Percentiles rank a stretch among this genome's conserved stretches.
phyloP scores from a whole-genome alignment of 2,888 invertebrate species.

The Drosophila parthenogenetica region DNA sequence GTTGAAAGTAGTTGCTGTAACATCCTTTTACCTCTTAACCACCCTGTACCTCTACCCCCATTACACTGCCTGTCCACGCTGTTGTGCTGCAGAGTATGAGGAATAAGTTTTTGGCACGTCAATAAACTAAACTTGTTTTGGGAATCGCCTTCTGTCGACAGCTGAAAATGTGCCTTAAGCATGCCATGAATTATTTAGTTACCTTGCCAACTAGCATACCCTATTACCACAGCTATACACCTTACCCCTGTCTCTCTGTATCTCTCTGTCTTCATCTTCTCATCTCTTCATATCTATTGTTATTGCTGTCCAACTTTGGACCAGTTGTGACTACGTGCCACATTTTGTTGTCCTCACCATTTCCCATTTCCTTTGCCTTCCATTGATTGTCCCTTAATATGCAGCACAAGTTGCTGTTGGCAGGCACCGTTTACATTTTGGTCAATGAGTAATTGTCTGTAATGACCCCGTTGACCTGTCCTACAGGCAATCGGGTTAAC shows the following conservation, averaged over 20 bases:
- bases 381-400: conserved; percentile 54
- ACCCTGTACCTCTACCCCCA: too few relatives aligned
- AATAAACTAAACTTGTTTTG: conserved; percentile 49
- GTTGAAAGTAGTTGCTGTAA: conserved; percentile 36
- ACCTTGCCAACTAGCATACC: conserved; percentile 23
- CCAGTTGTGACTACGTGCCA: conserved; percentile 48
- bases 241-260: neutral
- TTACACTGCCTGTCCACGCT: too few relatives aligned
- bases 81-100: conserved; percentile 32
- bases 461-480: conserved; percentile 35
- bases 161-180: conserved; percentile 57
- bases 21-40: neutral
- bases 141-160: conserved; percentile 36
- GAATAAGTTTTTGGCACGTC: conserved; percentile 56
- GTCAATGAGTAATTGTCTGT: conserved; percentile 45
- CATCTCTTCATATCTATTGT: conserved; percentile 5
- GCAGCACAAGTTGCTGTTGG: conserved; percentile 37
- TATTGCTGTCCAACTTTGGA: conserved; percentile 28
- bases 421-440: conserved; percentile 39
- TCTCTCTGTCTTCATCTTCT: neutral
- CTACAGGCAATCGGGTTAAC: conserved; percentile 30
- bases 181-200: conserved; percentile 60
- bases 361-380: conserved; percentile 1
- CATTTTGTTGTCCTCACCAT: conserved; percentile 12
- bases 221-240: neutral